Evolutionary conservation across 2,113 vertebrate genomes (phyloP), one percentile per base, ranked within the genome.

Genomic region (Heliornis fulica): DNA sequence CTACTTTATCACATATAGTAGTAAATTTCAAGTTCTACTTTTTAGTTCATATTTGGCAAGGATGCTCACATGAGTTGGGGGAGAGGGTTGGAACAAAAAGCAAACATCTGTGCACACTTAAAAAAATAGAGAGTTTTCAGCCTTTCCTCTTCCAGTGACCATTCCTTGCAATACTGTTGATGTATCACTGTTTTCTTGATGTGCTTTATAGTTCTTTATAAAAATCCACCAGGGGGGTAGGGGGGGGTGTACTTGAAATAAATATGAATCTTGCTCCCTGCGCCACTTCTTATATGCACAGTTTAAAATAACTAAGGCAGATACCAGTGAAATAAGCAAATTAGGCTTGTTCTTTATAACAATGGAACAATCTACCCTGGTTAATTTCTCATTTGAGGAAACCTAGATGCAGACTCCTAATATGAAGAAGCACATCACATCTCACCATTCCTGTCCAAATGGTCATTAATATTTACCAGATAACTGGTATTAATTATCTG

Each of bases 211-310:
- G 45, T 61, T 32, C 74, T 16, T 71, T 34, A 66, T 45, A 66
- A 68, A 0, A 15, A 34, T 40, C 1, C 6, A 29, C 6, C 28
- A n/a, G n/a, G n/a, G n/a, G n/a, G n/a, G n/a, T n/a, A n/a, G n/a
- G n/a, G n/a, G n/a, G n/a, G n/a, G n/a, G n/a, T n/a, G 13, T 12
- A 46, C 38, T 59, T 75, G 48, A 74, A 69, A 68, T 31, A 65
- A 66, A 34, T 18, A 77, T 2, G 0, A 65, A n/a, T 76, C 59
- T 48, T 56, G 26, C 19, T n/a, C n/a, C n/a, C 59, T 72, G 29
- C 15, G 34, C 4, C 31, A 60, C 34, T 18, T 51, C 20, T 76
- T 40, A 69, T 28, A 69, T 4, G 4, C 14, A 64, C 13, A 80
- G n/a, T 32, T 43, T 71, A 81, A 71, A 8, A 10, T 3, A 93